Evolutionary conservation across 2,797 vertebrate genomes (phyloP), one percentile per base, ranked within the genome.

Genomic region (Ibycter americanus): DNA sequence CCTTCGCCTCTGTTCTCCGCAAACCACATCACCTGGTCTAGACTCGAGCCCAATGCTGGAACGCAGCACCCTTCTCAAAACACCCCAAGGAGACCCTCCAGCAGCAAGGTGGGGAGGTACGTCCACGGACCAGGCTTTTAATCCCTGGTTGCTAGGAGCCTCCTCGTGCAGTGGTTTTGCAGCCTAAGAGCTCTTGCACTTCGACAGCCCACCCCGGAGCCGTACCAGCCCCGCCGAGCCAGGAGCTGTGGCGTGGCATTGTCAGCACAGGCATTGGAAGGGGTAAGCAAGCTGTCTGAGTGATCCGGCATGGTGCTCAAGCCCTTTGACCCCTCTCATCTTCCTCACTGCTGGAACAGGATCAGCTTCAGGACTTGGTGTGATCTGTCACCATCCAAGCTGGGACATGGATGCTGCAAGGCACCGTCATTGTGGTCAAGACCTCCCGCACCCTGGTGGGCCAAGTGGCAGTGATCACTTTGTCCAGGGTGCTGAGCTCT

Each of bases 221-320:
- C 0, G 0, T 12, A 72, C 25, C 27, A 61, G 46, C 68, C 36
- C 15, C 1, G 4, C 32, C 0, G 1, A 38, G 38, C 61, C 34
- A 20, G 23, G 27, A 70, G 42, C 49, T 63, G 61, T 23, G 25
- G 15, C 27, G 17, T 4, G 8, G 40, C 27, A 23, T 23, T 2
- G 4, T 26, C 31, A 70, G 32, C 27, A 6, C 1, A 0, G 38
- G 38, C 12, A 26, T 20, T 27, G 21, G 47, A 25, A 71, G 47
- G 18, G 42, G 34, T 2, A 9, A 76, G 68, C 25, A 26, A 56
- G 36, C 61, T 12, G 3, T 27, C 22, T 23, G 18, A 67, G 73
- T 0, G 0, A 68, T 8, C 6, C 1, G 4, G 32, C 16, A 29
- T 1, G 1, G 19, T 8, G 34, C 17, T 72, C 26, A 27, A 52